Conservation (phyloP, 2,113 vertebrate species). For the Dromaius novaehollandiae region DNA sequence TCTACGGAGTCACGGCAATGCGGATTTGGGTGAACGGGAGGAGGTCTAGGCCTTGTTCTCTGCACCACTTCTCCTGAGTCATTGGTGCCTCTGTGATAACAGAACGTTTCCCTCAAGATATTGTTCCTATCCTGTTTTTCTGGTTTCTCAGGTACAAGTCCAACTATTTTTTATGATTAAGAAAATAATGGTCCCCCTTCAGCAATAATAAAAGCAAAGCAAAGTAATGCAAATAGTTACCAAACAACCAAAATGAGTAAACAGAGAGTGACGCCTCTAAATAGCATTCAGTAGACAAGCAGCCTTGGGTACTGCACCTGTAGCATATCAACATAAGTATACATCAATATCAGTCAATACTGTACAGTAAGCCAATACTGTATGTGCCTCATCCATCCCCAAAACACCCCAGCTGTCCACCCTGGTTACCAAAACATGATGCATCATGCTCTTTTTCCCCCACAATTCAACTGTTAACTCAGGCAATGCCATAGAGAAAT, state of each 20-base stretch:
- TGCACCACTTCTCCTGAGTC: neutral
- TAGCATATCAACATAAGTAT: neutral
- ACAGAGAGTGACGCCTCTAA: neutral
- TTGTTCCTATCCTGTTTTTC: constrained; percentile 44
- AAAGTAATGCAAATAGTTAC: constrained; percentile 52
- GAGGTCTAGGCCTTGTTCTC: neutral
- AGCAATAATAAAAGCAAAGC: constrained; percentile 25
- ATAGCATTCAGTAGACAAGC: neutral
- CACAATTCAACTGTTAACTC: neutral
- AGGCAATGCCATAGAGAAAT: neutral
- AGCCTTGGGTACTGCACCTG: neutral
- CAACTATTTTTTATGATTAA: constrained; percentile 3
- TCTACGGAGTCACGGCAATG: fast-evolving
- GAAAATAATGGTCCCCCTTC: neutral
- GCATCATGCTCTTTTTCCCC: neutral
- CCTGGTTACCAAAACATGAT: neutral
- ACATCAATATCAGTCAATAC: constrained; percentile 3
- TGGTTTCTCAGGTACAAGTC: constrained; percentile 42
- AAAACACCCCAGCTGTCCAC: fast-evolving
- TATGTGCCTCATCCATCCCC: neutral
- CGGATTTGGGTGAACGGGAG: neutral
- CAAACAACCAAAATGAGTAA: neutral
- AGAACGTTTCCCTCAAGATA: neutral
- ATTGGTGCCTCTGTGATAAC: neutral
- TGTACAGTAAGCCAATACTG: neutral